Percentiles rank a stretch among this genome's conserved stretches.
Evolutionary conservation across 2,888 invertebrate genomes (phyloP).

Genomic region (Steinernema hermaphroditum): DNA sequence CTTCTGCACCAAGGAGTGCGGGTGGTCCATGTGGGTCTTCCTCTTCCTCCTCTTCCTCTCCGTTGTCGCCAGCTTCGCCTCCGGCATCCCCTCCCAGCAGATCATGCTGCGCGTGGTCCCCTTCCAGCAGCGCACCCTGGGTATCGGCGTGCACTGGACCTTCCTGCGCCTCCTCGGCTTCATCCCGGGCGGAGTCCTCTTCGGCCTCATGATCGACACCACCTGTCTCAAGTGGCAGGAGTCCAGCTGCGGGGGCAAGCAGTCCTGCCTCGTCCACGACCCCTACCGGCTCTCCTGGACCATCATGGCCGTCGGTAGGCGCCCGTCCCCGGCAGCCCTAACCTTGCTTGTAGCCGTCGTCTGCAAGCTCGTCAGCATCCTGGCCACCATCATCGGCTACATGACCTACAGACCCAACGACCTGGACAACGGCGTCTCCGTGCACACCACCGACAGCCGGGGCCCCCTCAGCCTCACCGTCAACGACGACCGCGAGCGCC

Average conservation of each 20-base stretch:
- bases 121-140: conserved; percentile 64
- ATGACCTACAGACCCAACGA: conserved; percentile 63
- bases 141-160: conserved; percentile 65
- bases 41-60: conserved; percentile 61
- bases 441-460: conserved; percentile 56
- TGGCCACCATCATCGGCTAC: conserved; percentile 63
- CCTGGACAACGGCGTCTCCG: conserved; percentile 51
- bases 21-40: conserved; percentile 56
- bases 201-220: conserved; percentile 65
- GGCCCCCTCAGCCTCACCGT: conserved; percentile 62
- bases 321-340: background rate
- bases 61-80: conserved; percentile 63
- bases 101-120: conserved; percentile 66
- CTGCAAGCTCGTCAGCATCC: conserved; percentile 63
- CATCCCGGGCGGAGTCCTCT: conserved; percentile 65
- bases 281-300: conserved; percentile 61
- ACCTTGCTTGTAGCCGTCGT: conserved; percentile 63
- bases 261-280: conserved; percentile 62
- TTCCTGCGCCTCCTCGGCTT: conserved; percentile 63
- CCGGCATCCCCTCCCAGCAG: conserved; percentile 64
- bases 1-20: conserved; percentile 57
- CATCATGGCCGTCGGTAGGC: conserved; percentile 60
- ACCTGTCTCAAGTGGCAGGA: conserved; percentile 63
- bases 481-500: conserved; percentile 55
- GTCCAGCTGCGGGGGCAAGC: conserved; percentile 49